Percentiles rank a stretch among this genome's conserved stretches.
Evolutionary conservation across 2,888 invertebrate genomes (phyloP).

Genomic region (Pristionchus entomophagus): DNA sequence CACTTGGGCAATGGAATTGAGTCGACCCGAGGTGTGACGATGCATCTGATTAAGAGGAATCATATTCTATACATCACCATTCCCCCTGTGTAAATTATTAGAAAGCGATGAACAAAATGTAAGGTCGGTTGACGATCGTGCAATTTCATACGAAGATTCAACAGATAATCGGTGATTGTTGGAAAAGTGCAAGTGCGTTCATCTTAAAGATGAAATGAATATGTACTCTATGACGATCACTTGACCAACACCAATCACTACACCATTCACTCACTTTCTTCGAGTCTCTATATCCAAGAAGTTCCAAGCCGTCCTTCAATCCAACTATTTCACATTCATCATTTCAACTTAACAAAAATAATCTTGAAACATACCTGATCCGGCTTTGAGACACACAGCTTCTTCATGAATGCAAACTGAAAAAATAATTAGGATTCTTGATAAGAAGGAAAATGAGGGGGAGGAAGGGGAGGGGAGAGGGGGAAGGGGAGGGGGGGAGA

Average conservation of each 20-base stretch:
- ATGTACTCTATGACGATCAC: neutral
- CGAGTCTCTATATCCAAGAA: neutral
- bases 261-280: constrained; percentile 4
- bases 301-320: constrained; percentile 22
- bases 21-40: constrained; percentile 7
- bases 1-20: constrained; percentile 36
- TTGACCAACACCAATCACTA: neutral
- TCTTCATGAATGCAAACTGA: neutral
- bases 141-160: neutral
- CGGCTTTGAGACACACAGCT: neutral
- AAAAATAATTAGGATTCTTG: no score
- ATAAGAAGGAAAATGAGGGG: neutral
- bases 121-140: neutral
- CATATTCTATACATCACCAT: neutral
- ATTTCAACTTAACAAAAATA: neutral
- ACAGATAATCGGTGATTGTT: neutral
- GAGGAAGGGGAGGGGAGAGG: neutral
- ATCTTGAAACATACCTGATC: neutral
- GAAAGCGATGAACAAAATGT: neutral
- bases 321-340: neutral
- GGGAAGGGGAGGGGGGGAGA: no score
- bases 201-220: neutral
- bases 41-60: neutral
- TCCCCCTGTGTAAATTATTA: neutral
- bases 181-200: neutral